Conservation (phyloP, 2,888 invertebrate genomes). For the Lasius fuliginosus region DNA sequence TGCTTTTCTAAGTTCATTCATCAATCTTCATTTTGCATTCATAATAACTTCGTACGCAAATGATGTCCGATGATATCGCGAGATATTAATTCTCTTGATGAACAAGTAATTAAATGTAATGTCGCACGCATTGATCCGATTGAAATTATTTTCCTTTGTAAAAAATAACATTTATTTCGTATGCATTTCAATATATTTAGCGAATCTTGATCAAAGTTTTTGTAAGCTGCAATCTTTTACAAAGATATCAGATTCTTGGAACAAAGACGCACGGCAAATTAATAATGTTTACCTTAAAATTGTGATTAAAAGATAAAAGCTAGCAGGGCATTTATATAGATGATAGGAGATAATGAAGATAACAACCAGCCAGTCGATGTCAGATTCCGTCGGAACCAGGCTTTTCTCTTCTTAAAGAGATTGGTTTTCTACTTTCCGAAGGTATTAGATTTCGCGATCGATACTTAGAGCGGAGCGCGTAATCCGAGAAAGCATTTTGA, state of each 20-base stretch:
- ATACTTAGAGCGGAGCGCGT: constrained; percentile 35
- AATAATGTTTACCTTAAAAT: constrained; percentile 31
- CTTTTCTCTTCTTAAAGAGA: constrained; percentile 51
- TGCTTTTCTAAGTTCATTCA: constrained; percentile 42
- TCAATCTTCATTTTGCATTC: constrained; percentile 43
- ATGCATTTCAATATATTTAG: neutral
- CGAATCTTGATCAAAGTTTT: neutral
- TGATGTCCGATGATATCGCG: constrained; percentile 6
- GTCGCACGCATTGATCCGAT: neutral
- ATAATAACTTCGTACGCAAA: constrained; percentile 25
- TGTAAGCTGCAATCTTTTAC: neutral
- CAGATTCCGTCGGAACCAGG: constrained; percentile 45
- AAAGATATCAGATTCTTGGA: neutral
- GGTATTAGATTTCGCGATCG: constrained; percentile 53
- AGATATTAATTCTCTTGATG: constrained; percentile 20
- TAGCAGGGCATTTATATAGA: constrained; percentile 29
- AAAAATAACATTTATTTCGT: neutral
- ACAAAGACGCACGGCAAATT: neutral
- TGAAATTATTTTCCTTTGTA: neutral
- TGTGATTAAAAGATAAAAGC: constrained; percentile 23
- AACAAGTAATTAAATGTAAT: constrained; percentile 15
- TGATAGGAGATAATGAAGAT: constrained; percentile 46
- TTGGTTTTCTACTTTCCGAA: constrained; percentile 52
- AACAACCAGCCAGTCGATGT: constrained; percentile 41
- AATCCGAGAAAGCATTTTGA: constrained; percentile 54